Evolutionary conservation across 1,140 invertebrate genomes (phyloP), one percentile per base, ranked within the genome.

Genomic region (Bombus affinis): DNA sequence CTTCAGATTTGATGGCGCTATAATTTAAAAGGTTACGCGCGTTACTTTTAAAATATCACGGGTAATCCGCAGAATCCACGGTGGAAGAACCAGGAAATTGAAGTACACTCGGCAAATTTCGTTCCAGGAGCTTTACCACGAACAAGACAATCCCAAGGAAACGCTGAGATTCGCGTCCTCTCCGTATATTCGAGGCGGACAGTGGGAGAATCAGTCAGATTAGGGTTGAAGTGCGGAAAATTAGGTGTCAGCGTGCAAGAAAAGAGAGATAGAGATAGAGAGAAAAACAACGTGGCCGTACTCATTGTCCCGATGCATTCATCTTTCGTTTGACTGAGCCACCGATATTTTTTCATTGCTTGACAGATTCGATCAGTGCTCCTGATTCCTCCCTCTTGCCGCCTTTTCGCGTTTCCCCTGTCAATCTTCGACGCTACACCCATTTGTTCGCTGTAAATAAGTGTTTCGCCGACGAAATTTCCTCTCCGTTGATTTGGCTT

Each of bases 201-300:
- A 91, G 87, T 86, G 25, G 32, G 75, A 87, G 91, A 92, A 91
- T 91, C 88, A 91, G 91, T 88, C 87, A 88, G 89, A 92, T 92
- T 90, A 90, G 88, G 86, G 86, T 88, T 89, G 91, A 92, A 92
- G 90, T 91, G 92, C 90, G 91, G 92, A 90, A 92, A 93, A 92
- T 93, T 92, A 93, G 89, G 89, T 92, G 91, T 92, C 91, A 88
- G 87, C 68, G 84, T 84, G 72, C 39, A 76, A 32, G n/a, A 12
- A 28, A 15, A 62, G 44, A n/a, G 18, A 80, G 70, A 71, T 25
- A 8, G 39, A 42, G 28, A 37, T 13, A 28, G 25, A 44, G 70
- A 44, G 44, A 53, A 25, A 79, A 79, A 37, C 76, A 88, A 86
- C 70, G 82, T 53, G 62, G 74, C 47, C 77, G 71, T 68, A 65